These are phyloP conservation scores for Murina feae DNA, from an alignment of 2,113 vertebrate genomes.

Conservation along the genomic window DNA sequence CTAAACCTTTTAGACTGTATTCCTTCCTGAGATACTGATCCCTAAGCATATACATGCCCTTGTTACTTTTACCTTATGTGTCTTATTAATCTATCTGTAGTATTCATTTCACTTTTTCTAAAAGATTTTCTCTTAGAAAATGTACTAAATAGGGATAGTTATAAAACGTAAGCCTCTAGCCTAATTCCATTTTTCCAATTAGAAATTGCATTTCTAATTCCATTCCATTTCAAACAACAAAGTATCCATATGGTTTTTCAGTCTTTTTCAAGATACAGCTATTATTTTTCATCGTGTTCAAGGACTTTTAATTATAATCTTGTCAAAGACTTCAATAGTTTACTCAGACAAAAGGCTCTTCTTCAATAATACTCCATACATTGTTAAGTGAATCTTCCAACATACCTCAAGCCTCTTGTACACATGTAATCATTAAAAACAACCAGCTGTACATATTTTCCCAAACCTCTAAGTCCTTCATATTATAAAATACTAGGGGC, in stretches of 20 bases:
- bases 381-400: background rate
- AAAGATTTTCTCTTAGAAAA: too few relatives aligned
- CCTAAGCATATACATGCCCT: background rate
- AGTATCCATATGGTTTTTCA: background rate
- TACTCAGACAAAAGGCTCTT: background rate
- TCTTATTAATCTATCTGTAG: background rate
- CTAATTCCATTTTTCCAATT: background rate
- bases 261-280: background rate
- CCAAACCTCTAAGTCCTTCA: background rate
- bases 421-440: background rate
- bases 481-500: background rate
- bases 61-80: background rate
- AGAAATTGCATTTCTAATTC: background rate
- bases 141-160: background rate
- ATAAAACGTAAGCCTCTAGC: background rate
- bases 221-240: background rate
- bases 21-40: background rate
- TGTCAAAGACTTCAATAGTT: background rate
- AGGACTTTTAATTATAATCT: background rate
- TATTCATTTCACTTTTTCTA: background rate
- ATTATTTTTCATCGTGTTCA: background rate
- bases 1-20: background rate
- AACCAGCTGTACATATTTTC: background rate
- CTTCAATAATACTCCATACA: background rate
- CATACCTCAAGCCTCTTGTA: background rate